These are phyloP conservation scores for Atherinosoma microstoma DNA, from an alignment of 2,797 vertebrate genomes.

Conservation along the genomic window DNA sequence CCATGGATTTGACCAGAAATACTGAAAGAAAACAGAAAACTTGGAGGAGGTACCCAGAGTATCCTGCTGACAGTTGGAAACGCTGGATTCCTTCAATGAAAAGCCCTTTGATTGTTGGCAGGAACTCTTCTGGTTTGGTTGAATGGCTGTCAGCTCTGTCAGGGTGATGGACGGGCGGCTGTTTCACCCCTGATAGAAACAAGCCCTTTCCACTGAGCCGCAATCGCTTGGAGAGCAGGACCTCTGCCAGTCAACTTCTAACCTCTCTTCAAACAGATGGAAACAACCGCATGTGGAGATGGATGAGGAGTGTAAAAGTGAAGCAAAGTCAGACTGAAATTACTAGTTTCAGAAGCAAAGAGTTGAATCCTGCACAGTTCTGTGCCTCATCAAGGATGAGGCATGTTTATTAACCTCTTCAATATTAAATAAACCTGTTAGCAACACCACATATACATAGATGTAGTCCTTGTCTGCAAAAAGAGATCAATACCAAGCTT, in stretches of 20 bases:
- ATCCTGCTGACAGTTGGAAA: conserved; percentile 70
- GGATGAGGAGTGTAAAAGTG: conserved; percentile 51
- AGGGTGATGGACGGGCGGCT: conserved; percentile 79
- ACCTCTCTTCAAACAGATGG: conserved; percentile 73
- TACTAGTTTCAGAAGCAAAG: conserved; percentile 28
- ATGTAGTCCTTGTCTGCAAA: background rate
- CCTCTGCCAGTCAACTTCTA: conserved; percentile 81
- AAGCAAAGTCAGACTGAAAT: conserved; percentile 31
- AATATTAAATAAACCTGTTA: background rate
- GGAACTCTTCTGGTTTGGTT: conserved; percentile 75
- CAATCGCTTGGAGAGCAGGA: conserved; percentile 76
- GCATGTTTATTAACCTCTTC: background rate
- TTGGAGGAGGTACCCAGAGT: conserved; percentile 18
- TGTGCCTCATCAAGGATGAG: background rate
- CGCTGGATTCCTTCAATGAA: conserved; percentile 81
- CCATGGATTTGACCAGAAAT: conserved; percentile 42
- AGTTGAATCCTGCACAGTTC: background rate
- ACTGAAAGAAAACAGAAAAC: background rate
- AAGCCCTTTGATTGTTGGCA: conserved; percentile 81
- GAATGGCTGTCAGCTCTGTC: conserved; percentile 83
- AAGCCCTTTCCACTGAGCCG: conserved; percentile 71
- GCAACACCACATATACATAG: background rate
- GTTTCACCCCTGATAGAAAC: conserved; percentile 82
- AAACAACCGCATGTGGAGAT: conserved; percentile 57
- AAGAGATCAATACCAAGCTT: background rate